Conservation (phyloP, 2,888 invertebrate genomes). For the Formica aserva region DNA sequence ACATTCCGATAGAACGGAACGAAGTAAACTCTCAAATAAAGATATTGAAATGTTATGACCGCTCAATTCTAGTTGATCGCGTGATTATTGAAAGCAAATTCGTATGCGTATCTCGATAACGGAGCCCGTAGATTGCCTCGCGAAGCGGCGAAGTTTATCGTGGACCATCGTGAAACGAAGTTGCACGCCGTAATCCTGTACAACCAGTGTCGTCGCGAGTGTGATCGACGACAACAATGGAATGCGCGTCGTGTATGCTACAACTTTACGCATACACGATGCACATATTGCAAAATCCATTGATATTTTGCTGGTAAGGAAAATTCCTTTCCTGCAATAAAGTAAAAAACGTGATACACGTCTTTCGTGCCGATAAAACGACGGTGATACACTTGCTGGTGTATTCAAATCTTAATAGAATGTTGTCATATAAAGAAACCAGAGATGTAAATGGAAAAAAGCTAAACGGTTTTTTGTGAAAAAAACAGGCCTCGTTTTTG, state of each 20-base stretch:
- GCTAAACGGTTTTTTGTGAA: too few species aligned
- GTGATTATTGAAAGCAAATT: conserved; percentile 66
- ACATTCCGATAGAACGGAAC: conserved; percentile 19
- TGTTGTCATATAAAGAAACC: conserved; percentile 2
- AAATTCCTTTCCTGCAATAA: conserved; percentile 4
- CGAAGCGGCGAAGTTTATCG: conserved; percentile 38
- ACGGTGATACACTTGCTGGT: conserved; percentile 4
- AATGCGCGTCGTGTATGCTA: conserved; percentile 27
- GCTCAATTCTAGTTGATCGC: conserved; percentile 45
- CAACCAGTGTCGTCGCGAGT: conserved; percentile 53
- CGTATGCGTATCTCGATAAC: conserved; percentile 63
- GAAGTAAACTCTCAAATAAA: conserved; percentile 5
- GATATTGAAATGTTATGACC: conserved; percentile 46
- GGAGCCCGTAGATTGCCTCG: conserved; percentile 61
- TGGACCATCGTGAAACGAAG: conserved; percentile 35
- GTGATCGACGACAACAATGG: conserved; percentile 58
- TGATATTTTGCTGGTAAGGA: conserved; percentile 2
- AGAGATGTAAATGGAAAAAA: too few species aligned
- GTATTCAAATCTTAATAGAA: conserved; percentile 21
- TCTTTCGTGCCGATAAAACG: background rate
- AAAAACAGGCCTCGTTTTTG: too few species aligned
- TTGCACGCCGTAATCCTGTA: conserved; percentile 46
- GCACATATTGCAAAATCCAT: conserved; percentile 5
- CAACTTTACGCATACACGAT: conserved; percentile 21
- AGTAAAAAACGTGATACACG: conserved; percentile 14